Evolutionary conservation across 2,797 vertebrate species (phyloP).

Genomic region (Glossophaga mutica): DNA sequence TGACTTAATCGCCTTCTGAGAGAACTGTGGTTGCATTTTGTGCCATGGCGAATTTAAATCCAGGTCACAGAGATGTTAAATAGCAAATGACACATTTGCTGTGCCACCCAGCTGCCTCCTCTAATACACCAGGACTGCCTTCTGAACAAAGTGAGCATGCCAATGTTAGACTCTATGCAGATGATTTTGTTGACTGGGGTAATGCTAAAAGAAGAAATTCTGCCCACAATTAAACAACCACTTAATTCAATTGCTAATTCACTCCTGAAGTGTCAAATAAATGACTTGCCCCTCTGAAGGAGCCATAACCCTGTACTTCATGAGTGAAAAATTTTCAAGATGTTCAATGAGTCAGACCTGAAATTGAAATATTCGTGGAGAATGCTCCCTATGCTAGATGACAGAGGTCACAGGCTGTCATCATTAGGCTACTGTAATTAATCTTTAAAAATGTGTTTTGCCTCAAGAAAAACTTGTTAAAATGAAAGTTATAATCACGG

Average conservation of each 20-base stretch:
- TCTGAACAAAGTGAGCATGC: conserved; percentile 78
- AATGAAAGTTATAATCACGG: neutral
- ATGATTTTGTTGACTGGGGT: conserved; percentile 73
- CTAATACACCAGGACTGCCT: conserved; percentile 78
- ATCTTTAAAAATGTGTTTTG: conserved; percentile 59
- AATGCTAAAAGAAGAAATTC: conserved; percentile 68
- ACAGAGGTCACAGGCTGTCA: conserved; percentile 43
- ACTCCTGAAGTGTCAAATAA: conserved; percentile 72
- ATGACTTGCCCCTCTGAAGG: conserved; percentile 55
- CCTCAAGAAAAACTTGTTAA: conserved; percentile 40
- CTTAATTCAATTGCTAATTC: conserved; percentile 72
- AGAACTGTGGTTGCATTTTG: conserved; percentile 85
- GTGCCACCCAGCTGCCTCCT: conserved; percentile 84
- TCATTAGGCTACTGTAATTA: conserved; percentile 51
- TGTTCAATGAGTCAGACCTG: conserved; percentile 59
- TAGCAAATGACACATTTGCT: conserved; percentile 85
- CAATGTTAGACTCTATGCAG: conserved; percentile 74
- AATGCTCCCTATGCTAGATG: neutral
- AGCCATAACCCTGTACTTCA: conserved; percentile 20
- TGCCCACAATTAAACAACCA: conserved; percentile 75
- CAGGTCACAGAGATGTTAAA: conserved; percentile 87
- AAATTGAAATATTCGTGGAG: conserved; percentile 40
- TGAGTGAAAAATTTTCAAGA: conserved; percentile 60
- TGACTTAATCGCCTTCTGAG: conserved; percentile 81
- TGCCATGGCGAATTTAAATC: conserved; percentile 84